Evolutionary conservation across 2,797 vertebrate genomes (phyloP), one percentile per base, ranked within the genome.

Genomic region (Tamandua tetradactyla): DNA sequence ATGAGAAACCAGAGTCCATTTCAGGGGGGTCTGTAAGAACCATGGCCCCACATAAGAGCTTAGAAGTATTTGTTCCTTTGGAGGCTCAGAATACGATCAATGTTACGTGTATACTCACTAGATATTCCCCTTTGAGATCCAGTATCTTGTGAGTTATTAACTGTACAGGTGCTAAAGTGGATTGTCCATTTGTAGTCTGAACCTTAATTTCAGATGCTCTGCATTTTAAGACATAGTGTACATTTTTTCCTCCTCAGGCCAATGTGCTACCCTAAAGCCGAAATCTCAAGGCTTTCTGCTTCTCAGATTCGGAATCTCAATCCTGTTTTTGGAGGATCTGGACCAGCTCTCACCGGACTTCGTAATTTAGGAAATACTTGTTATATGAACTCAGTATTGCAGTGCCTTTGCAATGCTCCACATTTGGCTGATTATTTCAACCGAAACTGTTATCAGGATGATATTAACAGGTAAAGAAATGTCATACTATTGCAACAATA

Each of bases 371-470:
- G 99, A 93, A 99, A 99, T 98, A 99, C 99, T 11, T 99, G 99
- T 98, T 99, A 99, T 90, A 99, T 99, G 99, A 99, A 99, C 98
- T 99, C 99, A 87, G 99, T 99, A 96, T 93, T 99, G 35, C 99
- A 99, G 98, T 99, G 99, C 98, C 98, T 99, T 52, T 99, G 99
- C 96, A 99, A 99, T 97, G 99, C 99, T 6, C 99, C 99, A 1
- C 98, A 98, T 97, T 98, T 99, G 98, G 99, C 98, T 0, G 99
- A 99, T 9, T 99, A 99, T 97, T 99, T 99, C 98, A 99, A 99
- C 97, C 99, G 98, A 91, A 99, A 99, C 95, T 98, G 87, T 84
- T 99, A 99, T 95, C 98, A 99, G 90, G 98, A 99, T 25, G 99
- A 99, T 97, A 99, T 99, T 95, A 99, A 99, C 98, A 99, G 99